Base-by-base conservation (phyloP, 2,888 invertebrate genomes). In the Synergus laeviventris region DNA sequence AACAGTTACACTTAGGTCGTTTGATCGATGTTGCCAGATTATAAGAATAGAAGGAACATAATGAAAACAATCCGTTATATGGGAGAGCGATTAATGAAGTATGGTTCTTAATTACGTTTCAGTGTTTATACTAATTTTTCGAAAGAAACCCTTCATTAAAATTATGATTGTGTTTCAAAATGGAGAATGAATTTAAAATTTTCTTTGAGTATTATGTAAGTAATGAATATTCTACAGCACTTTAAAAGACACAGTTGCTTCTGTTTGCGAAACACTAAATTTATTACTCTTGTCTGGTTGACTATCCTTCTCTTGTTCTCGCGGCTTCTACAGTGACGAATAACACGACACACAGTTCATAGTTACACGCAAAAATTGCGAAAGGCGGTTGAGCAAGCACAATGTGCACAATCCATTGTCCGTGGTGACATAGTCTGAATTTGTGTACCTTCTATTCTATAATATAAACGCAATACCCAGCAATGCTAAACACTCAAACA, bases 21-120 rank as follows among this genome's bases (percentile, higher is more conserved):
- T 85, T 88, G 87, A 87, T 87, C 85, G 87, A 87, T 87, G 86
- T 79, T 84, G 62, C 59, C 75, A 76, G 74, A 56, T 24, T 36
- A n/a, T n/a, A 49, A 64, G 39, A 78, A 56, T 73, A 75, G 73
- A 78, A 78, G 73, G 74, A 76, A 78, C 73, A 66, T 79, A 81
- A 81, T 81, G 79, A 78, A 81, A 79, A 78, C 78, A 77, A 81
- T 81, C 78, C 73, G 75, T 81, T 78, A 81, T 76, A 75, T n/a
- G n/a, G 24, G n/a, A 4, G 16, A 45, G 2, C 42, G 3, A 42
- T 45, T 3, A 1, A n/a, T 31, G n/a, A 12, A 66, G 24, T 36
- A 24, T 12, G 16, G 21, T 64, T 45, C 1, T 16, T 14, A 24
- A 42, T 66, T 66, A 42, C 9, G 7, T 24, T 42, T 45, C 24